phyloP scores from a whole-genome alignment of 2,797 vertebrate species.

The Sebastiscus tertius region DNA sequence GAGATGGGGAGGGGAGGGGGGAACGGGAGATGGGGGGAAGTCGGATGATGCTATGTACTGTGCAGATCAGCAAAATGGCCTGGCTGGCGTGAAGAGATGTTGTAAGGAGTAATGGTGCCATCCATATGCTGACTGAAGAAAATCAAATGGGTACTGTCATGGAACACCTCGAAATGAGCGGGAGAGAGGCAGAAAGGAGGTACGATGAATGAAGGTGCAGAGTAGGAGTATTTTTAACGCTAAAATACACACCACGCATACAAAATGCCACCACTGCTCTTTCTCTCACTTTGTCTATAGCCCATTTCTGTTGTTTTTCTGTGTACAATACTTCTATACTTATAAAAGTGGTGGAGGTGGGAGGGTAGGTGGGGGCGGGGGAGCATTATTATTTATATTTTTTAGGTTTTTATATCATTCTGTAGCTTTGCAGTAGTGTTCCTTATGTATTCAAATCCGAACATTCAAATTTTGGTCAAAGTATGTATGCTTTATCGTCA shows the following conservation, averaged over 20 bases:
- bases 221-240: neutral
- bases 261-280: neutral
- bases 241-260: neutral
- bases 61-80: conserved; percentile 68
- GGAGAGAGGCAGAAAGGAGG: conserved; percentile 9
- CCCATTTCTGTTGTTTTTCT: neutral
- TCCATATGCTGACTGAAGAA: conserved; percentile 72
- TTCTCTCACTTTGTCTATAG: neutral
- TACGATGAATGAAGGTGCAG: conserved; percentile 1
- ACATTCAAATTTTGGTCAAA: too few species aligned
- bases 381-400: too few species aligned
- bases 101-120: conserved; percentile 76
- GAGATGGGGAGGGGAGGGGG: neutral
- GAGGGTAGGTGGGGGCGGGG: too few species aligned
- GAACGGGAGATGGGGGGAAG: conserved; percentile 1
- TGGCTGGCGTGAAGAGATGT: conserved; percentile 59
- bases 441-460: too few species aligned
- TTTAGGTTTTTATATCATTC: too few species aligned
- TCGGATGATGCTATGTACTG: conserved; percentile 42
- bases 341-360: neutral
- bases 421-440: too few species aligned
- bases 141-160: conserved; percentile 53
- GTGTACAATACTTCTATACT: conserved; percentile 1
- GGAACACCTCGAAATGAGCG: conserved; percentile 52
- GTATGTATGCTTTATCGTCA: too few species aligned